Conservation (phyloP, 2,113 vertebrate species). For the Bucco capensis region DNA sequence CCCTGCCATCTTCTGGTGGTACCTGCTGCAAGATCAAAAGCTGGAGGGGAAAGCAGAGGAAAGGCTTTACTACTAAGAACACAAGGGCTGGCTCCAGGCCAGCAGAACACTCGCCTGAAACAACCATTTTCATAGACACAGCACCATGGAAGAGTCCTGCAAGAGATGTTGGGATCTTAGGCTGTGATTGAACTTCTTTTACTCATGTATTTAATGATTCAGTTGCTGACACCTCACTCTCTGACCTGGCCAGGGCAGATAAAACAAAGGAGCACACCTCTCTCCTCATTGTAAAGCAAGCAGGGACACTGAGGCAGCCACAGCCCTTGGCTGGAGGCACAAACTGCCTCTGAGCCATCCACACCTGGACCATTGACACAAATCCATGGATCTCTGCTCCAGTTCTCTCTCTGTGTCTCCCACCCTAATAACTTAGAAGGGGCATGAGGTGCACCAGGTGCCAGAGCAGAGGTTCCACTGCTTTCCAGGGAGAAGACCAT, state of each 20-base stretch:
- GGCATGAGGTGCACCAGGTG: background rate
- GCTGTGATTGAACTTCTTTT: conserved; percentile 20
- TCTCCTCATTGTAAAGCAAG: background rate
- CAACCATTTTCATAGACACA: conserved; percentile 28
- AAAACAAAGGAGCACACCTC: too few relatives aligned
- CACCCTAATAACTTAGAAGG: background rate
- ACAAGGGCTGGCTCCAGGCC: conserved; percentile 37
- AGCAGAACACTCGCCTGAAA: conserved; percentile 33
- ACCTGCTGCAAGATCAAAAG: conserved; percentile 61
- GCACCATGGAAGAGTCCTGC: background rate
- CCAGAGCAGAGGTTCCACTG: background rate
- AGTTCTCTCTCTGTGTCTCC: background rate
- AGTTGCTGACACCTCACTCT: background rate
- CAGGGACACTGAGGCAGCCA: background rate
- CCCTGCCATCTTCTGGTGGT: conserved; percentile 70
- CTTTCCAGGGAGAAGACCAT: background rate
- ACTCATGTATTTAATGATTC: conserved; percentile 9
- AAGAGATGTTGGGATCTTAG: background rate
- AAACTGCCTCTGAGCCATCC: conserved; percentile 1
- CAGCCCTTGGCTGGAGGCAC: background rate
- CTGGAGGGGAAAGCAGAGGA: conserved; percentile 52
- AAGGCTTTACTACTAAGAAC: conserved; percentile 49
- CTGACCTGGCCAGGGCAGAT: background rate
- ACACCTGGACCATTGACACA: background rate
- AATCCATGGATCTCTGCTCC: background rate